Percentiles rank a stretch among this genome's conserved stretches.
Evolutionary conservation across 2,797 vertebrate genomes (phyloP).

Genomic region (Sebastolobus alascanus): DNA sequence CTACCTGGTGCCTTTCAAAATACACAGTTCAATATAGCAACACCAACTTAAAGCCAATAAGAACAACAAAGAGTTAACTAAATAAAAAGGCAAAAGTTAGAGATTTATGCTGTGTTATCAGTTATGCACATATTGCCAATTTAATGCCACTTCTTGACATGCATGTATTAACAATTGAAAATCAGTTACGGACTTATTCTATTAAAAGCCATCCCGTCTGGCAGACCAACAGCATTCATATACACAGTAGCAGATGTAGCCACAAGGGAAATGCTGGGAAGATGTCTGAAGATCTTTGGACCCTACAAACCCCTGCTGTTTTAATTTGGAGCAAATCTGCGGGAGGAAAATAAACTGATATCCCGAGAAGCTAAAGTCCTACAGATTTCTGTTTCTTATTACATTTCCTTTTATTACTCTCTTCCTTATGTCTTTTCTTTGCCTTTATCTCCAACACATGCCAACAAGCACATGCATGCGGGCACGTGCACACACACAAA

Average conservation of each 20-base stretch:
- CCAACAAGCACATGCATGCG: not conserved
- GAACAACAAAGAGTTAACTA: not conserved
- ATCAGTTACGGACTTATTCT: conserved; percentile 11
- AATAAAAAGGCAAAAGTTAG: conserved; percentile 2
- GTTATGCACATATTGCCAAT: not conserved
- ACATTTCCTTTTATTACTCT: conserved; percentile 35
- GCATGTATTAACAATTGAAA: conserved; percentile 17
- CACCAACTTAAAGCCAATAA: not conserved
- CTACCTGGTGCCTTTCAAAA: not conserved
- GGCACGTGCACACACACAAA: not conserved
- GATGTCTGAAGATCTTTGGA: conserved; percentile 58
- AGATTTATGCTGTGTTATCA: conserved; percentile 8
- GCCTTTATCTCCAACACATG: conserved; percentile 5
- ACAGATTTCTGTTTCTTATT: conserved; percentile 38
- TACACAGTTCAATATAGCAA: not conserved
- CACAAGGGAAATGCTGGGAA: conserved; percentile 44
- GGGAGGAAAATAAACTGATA: conserved; percentile 37
- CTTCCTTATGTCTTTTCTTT: conserved; percentile 18
- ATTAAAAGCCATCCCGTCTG: conserved; percentile 6
- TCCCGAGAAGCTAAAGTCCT: conserved; percentile 56
- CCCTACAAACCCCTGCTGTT: conserved; percentile 67
- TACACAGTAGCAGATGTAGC: conserved; percentile 49
- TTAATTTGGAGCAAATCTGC: conserved; percentile 69
- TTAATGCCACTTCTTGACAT: conserved; percentile 11
- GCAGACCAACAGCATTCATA: conserved; percentile 44